phyloP scores from a whole-genome alignment of 2,113 vertebrate species.

The Cyprinus carpio region DNA sequence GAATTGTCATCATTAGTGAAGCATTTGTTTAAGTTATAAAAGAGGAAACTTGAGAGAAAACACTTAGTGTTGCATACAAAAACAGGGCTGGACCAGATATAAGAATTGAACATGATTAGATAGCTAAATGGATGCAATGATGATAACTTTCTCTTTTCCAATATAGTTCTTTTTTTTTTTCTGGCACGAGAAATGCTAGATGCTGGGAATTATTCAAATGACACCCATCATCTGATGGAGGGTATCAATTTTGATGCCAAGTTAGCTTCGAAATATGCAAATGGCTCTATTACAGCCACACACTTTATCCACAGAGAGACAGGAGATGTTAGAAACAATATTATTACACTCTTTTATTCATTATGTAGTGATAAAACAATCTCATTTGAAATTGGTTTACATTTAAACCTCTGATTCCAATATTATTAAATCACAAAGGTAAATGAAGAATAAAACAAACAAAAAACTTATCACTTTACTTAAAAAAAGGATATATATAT shows the following conservation, averaged over 20 bases:
- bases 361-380: neutral
- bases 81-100: neutral
- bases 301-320: slow-evolving; percentile 69
- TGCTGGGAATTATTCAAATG: slow-evolving; percentile 16
- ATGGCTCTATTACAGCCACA: slow-evolving; percentile 66
- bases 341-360: neutral
- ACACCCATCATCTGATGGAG: slow-evolving; percentile 28
- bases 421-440: too few relatives aligned
- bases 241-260: slow-evolving; percentile 27
- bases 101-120: neutral
- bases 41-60: neutral
- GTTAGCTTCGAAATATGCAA: slow-evolving; percentile 33
- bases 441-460: too few relatives aligned
- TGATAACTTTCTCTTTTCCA: neutral
- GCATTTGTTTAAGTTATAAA: neutral
- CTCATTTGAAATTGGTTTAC: too few relatives aligned
- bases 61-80: neutral
- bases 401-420: too few relatives aligned
- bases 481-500: neutral
- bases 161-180: neutral
- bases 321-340: neutral
- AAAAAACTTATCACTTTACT: too few relatives aligned
- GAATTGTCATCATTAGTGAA: too few relatives aligned
- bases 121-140: slow-evolving; percentile 8
- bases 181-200: slow-evolving; percentile 17